Base-by-base conservation (phyloP, 2,888 invertebrate species). In the Teleogryllus oceanicus region DNA sequence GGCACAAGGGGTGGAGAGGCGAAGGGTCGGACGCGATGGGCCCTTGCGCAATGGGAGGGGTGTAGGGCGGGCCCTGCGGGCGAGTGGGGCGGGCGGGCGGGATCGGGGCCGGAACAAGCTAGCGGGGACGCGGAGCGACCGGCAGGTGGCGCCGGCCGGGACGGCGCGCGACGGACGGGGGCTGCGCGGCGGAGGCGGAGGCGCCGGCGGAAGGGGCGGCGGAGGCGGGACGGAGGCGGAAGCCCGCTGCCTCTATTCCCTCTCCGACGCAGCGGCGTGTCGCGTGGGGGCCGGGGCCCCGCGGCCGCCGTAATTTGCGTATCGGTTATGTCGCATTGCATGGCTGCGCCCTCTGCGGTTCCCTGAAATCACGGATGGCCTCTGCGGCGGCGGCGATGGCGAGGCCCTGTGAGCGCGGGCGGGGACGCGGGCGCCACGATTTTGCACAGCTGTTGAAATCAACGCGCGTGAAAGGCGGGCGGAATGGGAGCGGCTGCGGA, bases 301-400 rank as follows among this genome's bases (percentile, higher is more conserved):
- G n/a, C n/a, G n/a, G 62, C 62, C 16, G 13, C 62, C 62, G 62
- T 62, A 62, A 62, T 62, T 62, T 62, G 62, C 62, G 62, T 62
- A 62, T 62, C 62, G 62, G 16, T 62, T 62, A 62, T 62, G 62
- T 62, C 62, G 62, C 62, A 62, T 62, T 62, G 62, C 62, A n/a
- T 18, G 62, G 62, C 16, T 62, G n/a, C 62, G n/a, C 62, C 62
- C 62, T 62, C 62, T 62, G 62, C 16, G 13, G 62, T n/a, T 13
- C 62, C n/a, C 62, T 62, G 62, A 62, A 18, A 62, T 62, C 16
- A 62, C 62, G 62, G 62, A 37, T 62, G 62, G n/a, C 62, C 62
- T 62, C 62, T 62, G 62, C 62, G 16, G n/a, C n/a, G 62, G 62
- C 62, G n/a, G 16, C 3, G 3, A 11, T 62, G 62, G n/a, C n/a